Percentiles rank a stretch among this genome's conserved stretches.
Conservation (phyloP, 2,888 invertebrate species). For the Thymelicus sylvestris region DNA sequence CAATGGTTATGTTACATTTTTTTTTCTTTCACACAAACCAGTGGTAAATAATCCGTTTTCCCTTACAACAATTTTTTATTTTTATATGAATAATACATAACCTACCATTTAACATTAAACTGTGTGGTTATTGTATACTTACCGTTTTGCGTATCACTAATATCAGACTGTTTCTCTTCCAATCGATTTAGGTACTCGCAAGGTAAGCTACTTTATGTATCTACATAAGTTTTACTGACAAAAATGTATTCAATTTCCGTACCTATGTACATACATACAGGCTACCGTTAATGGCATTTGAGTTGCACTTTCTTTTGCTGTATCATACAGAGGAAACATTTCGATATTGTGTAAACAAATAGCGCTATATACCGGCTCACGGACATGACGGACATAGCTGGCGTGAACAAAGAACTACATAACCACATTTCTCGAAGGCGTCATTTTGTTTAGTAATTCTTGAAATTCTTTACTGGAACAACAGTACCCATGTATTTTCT, state of each 20-base stretch:
- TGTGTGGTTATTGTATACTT: too few relatives aligned
- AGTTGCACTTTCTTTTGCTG: slow-evolving; percentile 21
- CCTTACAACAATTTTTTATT: too few relatives aligned
- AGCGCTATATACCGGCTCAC: background rate
- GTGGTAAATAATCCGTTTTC: too few relatives aligned
- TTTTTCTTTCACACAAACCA: too few relatives aligned
- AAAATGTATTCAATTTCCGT: background rate
- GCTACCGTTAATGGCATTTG: background rate
- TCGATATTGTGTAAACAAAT: slow-evolving; percentile 24
- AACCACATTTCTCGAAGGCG: slow-evolving; percentile 42
- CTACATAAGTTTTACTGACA: background rate
- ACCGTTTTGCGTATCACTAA: too few relatives aligned
- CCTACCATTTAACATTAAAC: too few relatives aligned
- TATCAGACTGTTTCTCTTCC: too few relatives aligned
- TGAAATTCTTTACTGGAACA: slow-evolving; percentile 54
- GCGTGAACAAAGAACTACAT: slow-evolving; percentile 27
- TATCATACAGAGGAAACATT: slow-evolving; percentile 27
- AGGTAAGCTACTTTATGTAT: too few relatives aligned
- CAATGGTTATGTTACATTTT: too few relatives aligned
- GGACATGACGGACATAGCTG: background rate
- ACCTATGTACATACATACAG: background rate
- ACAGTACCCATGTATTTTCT: slow-evolving; percentile 55
- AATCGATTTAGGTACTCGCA: too few relatives aligned
- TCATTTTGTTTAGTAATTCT: slow-evolving; percentile 69
- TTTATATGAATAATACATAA: too few relatives aligned